A percentile compares a stretch with the other conserved stretches of the same genome.
These are phyloP conservation scores for Urocolius indicus DNA, from an alignment of 2,113 vertebrate species.

Conservation along the genomic window DNA sequence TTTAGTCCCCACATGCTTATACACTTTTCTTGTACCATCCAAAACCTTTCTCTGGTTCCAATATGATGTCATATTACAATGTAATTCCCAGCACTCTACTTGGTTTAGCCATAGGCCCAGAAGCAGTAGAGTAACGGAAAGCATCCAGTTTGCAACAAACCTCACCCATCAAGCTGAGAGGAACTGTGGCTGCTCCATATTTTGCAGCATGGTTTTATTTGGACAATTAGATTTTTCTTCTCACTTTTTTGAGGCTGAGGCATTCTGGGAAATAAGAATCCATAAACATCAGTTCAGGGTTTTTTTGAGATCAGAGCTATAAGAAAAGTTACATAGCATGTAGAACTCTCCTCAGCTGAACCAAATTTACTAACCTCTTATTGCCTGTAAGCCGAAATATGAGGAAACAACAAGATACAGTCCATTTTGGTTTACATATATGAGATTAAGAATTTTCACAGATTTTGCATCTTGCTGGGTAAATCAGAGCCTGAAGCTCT, in stretches of 20 bases:
- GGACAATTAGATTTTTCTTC: background rate
- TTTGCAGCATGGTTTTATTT: background rate
- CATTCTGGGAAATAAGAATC: constrained; percentile 19
- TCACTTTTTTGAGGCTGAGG: background rate
- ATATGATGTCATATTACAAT: background rate
- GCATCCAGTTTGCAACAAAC: background rate
- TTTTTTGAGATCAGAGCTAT: background rate
- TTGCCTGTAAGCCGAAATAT: constrained; percentile 41
- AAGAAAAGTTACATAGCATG: background rate
- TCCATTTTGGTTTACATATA: constrained; percentile 46
- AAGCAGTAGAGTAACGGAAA: background rate
- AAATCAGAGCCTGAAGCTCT: constrained; percentile 57
- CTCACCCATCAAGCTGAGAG: background rate
- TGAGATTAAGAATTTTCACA: constrained; percentile 28
- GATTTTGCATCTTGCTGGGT: constrained; percentile 35
- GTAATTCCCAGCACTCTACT: background rate
- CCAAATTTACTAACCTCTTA: constrained; percentile 29
- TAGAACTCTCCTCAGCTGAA: constrained; percentile 18
- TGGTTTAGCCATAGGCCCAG: background rate
- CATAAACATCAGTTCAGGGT: background rate
- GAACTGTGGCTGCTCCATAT: accelerated
- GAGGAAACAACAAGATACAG: constrained; percentile 36
- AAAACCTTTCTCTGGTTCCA: background rate
- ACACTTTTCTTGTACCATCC: background rate
- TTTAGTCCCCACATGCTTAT: background rate